Percentiles rank a stretch among this genome's conserved stretches.
Conservation (phyloP, 1,140 invertebrate species). For the Ceratina australensis region DNA sequence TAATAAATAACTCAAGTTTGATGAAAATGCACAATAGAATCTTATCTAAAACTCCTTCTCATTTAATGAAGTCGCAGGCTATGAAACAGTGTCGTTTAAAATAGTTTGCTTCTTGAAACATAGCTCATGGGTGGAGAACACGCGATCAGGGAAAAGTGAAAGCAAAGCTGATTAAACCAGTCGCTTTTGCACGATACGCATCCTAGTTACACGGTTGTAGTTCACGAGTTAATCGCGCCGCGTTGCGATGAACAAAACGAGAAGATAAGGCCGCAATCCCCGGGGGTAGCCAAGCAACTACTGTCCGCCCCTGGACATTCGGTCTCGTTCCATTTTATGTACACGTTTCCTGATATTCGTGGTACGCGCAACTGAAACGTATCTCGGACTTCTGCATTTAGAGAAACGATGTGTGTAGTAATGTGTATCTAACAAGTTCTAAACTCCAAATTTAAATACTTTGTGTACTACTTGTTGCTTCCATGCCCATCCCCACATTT, state of each 20-base stretch:
- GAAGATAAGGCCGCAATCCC: conserved; percentile 30
- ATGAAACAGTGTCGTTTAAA: too few relatives aligned
- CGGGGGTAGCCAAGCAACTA: neutral
- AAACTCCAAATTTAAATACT: neutral
- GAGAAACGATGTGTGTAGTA: neutral
- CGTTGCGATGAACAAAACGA: conserved; percentile 8
- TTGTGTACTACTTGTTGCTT: neutral
- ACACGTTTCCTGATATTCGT: neutral
- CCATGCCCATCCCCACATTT: neutral
- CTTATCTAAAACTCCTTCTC: too few relatives aligned
- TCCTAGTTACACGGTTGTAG: neutral
- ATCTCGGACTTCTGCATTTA: neutral
- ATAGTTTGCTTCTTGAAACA: neutral
- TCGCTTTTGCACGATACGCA: neutral
- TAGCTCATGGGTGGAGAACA: too few relatives aligned
- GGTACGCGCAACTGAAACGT: neutral
- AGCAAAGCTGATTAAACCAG: neutral
- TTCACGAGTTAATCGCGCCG: conserved; percentile 38
- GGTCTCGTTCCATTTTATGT: conserved; percentile 13
- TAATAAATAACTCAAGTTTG: too few relatives aligned
- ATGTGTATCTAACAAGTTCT: neutral
- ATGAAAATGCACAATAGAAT: too few relatives aligned
- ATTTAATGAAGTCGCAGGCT: too few relatives aligned
- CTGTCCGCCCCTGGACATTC: neutral
- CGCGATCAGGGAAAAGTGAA: neutral